Base-by-base conservation (phyloP, 2,113 vertebrate genomes). In the Porphyrio hochstetteri region DNA sequence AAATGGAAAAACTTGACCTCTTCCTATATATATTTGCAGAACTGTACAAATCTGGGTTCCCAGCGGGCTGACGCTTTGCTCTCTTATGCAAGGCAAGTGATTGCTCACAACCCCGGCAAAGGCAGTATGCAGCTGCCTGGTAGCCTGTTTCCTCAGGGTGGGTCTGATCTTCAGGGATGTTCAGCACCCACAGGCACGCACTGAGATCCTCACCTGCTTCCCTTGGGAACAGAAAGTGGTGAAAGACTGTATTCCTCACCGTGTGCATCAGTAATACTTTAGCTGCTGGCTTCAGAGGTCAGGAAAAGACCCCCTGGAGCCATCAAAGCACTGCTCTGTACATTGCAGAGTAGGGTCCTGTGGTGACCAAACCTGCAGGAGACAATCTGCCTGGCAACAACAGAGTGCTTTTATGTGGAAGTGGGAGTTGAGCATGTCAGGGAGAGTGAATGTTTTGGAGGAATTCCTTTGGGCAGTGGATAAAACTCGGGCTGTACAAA, bases 21-120 rank as follows among this genome's bases (percentile, higher is more conserved):
- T 86, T 82, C 77, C 64, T 70, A 75, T 92, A 90, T 64, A 40
- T 77, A 92, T 93, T 56, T 94, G 63, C 71, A 80, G 69, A 88
- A 76, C 88, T 72, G 86, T 76, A 81, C 48, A 93, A 93, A 96
- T 82, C 35, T 75, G 78, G 60, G 93, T 83, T 92, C 72, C 74
- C 76, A 92, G 83, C 1, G 2, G 82, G 53, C 76, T 86, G 74
- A 44, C 2, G 28, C 48, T 60, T 80, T 28, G 40, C 74, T 94
- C 10, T 60, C 31, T 94, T 92, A 72, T 5, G 77, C 90, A 93
- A 93, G 56, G 71, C 42, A 60, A 69, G 50, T 0, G 1, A 57
- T 69, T 52, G 35, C 53, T 92, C 40, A 35, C 24, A 84, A 13
- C 36, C 20, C 42, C 1, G 1, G 36, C 52, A 78, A 77, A 69